Conservation (phyloP, 1,140 invertebrate species). For the Drosophila guanche region DNA sequence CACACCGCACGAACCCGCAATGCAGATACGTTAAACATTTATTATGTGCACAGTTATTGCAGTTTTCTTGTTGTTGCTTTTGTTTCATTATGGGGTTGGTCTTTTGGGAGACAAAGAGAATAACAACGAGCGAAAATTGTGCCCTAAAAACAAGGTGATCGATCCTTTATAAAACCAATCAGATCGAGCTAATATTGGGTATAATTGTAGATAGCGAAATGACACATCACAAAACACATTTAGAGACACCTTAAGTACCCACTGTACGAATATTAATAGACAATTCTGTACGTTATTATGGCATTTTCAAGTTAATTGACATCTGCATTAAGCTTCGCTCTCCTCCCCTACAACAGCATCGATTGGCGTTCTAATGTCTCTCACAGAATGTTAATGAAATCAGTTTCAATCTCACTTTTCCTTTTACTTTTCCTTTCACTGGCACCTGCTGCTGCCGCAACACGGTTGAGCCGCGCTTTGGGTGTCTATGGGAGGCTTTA, state of each 20-base stretch:
- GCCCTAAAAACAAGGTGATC: too few relatives aligned
- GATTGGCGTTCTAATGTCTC: conserved; percentile 33
- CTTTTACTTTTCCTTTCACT: conserved; percentile 39
- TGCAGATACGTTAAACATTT: neutral
- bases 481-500: conserved; percentile 20
- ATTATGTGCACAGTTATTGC: neutral
- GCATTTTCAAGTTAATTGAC: neutral
- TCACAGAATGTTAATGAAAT: conserved; percentile 42
- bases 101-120: too few relatives aligned
- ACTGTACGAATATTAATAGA: too few relatives aligned
- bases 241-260: too few relatives aligned
- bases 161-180: too few relatives aligned
- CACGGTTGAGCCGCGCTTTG: conserved; percentile 31
- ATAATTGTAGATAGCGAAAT: too few relatives aligned
- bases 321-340: conserved; percentile 9
- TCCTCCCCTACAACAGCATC: neutral
- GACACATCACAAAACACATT: too few relatives aligned
- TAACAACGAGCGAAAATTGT: too few relatives aligned
- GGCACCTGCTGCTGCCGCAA: conserved; percentile 24
- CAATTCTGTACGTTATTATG: too few relatives aligned
- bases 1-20: too few relatives aligned
- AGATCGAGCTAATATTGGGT: too few relatives aligned
- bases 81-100: neutral
- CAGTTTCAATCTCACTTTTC: conserved; percentile 2
- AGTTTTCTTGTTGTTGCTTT: neutral